A percentile compares a stretch with the other conserved stretches of the same genome.
Evolutionary conservation across 2,888 invertebrate genomes (phyloP).

Genomic region (Calephelis perditalis): DNA sequence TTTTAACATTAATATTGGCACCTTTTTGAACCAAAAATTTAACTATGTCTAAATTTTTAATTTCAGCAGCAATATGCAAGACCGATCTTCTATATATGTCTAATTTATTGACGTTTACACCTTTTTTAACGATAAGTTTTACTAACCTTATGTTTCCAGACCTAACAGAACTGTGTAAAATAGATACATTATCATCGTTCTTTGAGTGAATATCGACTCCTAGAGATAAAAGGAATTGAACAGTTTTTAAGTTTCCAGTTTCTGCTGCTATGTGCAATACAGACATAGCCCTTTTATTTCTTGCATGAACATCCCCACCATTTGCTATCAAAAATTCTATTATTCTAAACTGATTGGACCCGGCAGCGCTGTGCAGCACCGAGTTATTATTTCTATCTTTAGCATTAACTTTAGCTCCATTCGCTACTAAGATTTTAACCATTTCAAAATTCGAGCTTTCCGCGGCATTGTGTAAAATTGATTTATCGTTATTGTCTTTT

Average conservation of each 20-base stretch:
- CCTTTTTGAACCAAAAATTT: neutral
- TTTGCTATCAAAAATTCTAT: neutral
- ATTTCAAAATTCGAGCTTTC: neutral
- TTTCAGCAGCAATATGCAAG: slow-evolving; percentile 9
- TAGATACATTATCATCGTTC: neutral
- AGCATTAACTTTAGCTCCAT: neutral
- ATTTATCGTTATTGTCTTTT: neutral
- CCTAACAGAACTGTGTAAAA: neutral
- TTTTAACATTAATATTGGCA: neutral
- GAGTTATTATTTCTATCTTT: neutral
- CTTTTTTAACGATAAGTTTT: neutral
- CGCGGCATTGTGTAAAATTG: neutral
- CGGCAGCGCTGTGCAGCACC: neutral
- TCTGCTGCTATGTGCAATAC: neutral
- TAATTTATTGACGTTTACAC: neutral
- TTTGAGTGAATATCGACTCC: neutral
- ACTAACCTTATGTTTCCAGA: neutral
- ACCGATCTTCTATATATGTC: neutral
- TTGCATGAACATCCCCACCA: neutral
- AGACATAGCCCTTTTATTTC: neutral
- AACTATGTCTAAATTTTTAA: neutral
- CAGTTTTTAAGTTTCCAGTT: neutral
- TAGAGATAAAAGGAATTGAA: neutral
- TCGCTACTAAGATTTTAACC: neutral
- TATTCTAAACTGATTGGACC: neutral